Percentiles rank a stretch among this genome's conserved stretches.
Conservation (phyloP, 2,113 vertebrate species). For the Daboia siamensis region DNA sequence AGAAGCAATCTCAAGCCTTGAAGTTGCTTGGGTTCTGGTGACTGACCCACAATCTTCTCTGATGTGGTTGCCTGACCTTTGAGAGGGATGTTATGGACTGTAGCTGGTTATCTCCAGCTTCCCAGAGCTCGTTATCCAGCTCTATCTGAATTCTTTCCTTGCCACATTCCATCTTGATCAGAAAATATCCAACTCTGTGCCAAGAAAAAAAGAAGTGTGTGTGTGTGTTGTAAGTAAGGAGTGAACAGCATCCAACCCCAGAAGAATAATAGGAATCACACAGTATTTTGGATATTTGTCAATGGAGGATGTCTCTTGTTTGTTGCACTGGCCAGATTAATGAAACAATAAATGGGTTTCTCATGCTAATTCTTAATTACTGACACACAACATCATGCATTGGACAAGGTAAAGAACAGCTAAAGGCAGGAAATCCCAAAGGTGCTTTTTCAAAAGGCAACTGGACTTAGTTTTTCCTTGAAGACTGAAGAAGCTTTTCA, state of each 20-base stretch:
- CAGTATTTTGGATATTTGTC: background rate
- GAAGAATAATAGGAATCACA: rapidly evolving
- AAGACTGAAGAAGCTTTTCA: background rate
- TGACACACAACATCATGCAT: background rate
- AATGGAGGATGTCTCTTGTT: no score
- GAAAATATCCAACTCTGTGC: background rate
- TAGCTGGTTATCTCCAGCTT: background rate
- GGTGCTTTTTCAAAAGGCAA: no score
- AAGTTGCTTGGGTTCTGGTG: background rate
- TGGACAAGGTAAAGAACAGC: background rate
- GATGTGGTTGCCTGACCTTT: background rate
- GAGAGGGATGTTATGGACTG: background rate
- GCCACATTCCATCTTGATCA: background rate
- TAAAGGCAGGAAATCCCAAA: background rate
- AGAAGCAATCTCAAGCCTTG: background rate
- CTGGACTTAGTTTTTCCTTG: background rate
- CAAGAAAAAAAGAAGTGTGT: background rate
- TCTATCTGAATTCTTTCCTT: rapidly evolving
- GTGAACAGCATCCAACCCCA: background rate
- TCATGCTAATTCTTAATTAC: background rate
- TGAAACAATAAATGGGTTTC: background rate
- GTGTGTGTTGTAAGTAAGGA: background rate
- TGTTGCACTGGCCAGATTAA: background rate
- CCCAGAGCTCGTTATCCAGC: background rate
- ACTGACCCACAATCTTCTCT: background rate